Evolutionary conservation across 2,888 invertebrate species (phyloP).

Genomic region (Nephrotoma appendiculata): DNA sequence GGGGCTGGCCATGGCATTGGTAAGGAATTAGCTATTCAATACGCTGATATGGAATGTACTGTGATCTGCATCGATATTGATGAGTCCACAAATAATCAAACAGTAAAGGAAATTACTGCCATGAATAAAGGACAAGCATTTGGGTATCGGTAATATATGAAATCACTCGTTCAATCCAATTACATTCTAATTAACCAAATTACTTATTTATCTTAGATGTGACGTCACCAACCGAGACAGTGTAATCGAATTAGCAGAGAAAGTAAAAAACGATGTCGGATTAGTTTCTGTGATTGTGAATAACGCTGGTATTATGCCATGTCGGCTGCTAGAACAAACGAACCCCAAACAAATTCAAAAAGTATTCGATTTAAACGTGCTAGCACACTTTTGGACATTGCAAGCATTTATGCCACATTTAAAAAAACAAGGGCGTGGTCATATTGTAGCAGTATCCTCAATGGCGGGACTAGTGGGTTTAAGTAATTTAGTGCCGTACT

Average conservation of each 20-base stretch:
- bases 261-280: constrained; percentile 54
- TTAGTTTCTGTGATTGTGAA: constrained; percentile 65
- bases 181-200: background rate
- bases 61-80: constrained; percentile 69
- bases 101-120: constrained; percentile 38
- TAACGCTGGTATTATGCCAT: constrained; percentile 80
- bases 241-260: constrained; percentile 46
- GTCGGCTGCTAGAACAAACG: constrained; percentile 50
- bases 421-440: constrained; percentile 58
- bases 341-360: constrained; percentile 51
- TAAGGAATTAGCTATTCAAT: constrained; percentile 55
- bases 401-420: constrained; percentile 64
- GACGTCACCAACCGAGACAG: constrained; percentile 59
- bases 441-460: constrained; percentile 61
- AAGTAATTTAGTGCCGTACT: constrained; percentile 66
- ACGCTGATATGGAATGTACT: constrained; percentile 52
- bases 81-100: constrained; percentile 50
- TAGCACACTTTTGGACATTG: constrained; percentile 63
- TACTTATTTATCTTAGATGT: constrained; percentile 38
- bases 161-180: background rate
- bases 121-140: constrained; percentile 26
- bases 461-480: constrained; percentile 61
- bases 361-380: constrained; percentile 59
- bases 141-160: constrained; percentile 30
- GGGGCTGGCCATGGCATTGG: constrained; percentile 80